A percentile compares a stretch with the other conserved stretches of the same genome.
phyloP scores from a whole-genome alignment of 2,113 vertebrate species.

The Neomonachus schauinslandi region DNA sequence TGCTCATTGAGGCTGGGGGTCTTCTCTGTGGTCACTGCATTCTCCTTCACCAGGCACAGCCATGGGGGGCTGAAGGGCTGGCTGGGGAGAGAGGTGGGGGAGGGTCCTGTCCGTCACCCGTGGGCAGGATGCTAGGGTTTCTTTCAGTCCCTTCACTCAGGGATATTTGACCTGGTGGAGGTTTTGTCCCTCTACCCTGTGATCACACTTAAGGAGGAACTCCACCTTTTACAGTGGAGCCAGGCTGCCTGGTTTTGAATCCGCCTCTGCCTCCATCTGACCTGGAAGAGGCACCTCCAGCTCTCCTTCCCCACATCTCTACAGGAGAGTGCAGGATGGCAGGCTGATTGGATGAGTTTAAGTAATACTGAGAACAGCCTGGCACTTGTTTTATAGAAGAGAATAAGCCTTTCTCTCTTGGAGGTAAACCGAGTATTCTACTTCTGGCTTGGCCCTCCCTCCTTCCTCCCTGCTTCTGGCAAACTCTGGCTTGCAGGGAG shows the following conservation, averaged over 20 bases:
- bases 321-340: too few relatives aligned
- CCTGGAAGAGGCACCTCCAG: neutral
- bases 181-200: neutral
- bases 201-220: neutral
- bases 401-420: fast-evolving
- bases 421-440: neutral
- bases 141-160: fast-evolving
- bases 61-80: neutral
- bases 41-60: neutral
- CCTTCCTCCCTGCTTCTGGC: neutral
- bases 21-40: neutral
- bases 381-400: neutral
- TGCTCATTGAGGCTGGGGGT: neutral
- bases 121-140: neutral
- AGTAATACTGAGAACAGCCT: neutral
- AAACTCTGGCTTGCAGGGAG: neutral
- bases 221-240: neutral
- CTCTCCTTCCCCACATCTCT: neutral
- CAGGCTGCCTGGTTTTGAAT: neutral
- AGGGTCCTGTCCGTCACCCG: neutral
- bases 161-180: neutral
- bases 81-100: neutral
- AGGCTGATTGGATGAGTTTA: neutral
- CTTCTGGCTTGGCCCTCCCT: neutral
- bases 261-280: fast-evolving